These are phyloP conservation scores for Dynastes maya DNA, from an alignment of 2,888 invertebrate species.

Conservation along the genomic window DNA sequence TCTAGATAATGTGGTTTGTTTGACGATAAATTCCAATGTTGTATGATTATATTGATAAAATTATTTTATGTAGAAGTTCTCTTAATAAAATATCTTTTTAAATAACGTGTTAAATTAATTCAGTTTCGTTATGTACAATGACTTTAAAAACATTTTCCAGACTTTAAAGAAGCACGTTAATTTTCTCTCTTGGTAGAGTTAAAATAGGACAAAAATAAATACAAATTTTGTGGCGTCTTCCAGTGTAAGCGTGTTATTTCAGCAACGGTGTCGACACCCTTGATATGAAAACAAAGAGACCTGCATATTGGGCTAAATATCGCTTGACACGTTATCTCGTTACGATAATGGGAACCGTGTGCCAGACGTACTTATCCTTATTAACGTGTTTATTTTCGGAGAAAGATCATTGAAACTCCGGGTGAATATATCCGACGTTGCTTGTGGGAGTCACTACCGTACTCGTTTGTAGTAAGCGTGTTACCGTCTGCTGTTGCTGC, in stretches of 20 bases:
- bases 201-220: too few species aligned
- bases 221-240: too few species aligned
- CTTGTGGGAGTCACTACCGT: not conserved
- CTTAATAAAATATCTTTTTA: too few species aligned
- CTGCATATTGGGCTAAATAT: slow-evolving; percentile 21
- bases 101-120: too few species aligned
- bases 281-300: slow-evolving; percentile 32
- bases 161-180: too few species aligned
- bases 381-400: slow-evolving; percentile 39
- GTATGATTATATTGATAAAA: too few species aligned
- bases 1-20: too few species aligned
- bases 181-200: too few species aligned
- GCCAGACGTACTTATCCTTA: slow-evolving; percentile 41
- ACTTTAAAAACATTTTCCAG: too few species aligned
- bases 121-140: too few species aligned
- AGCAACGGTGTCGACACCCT: not conserved
- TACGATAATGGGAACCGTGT: slow-evolving; percentile 32
- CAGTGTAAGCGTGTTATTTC: not conserved
- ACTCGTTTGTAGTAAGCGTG: not conserved
- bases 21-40: too few species aligned
- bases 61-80: too few species aligned
- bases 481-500: slow-evolving; percentile 16
- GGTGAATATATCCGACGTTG: slow-evolving; percentile 24
- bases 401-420: slow-evolving; percentile 30
- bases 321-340: slow-evolving; percentile 29